A percentile compares a stretch with the other conserved stretches of the same genome.
These are phyloP conservation scores for Cettia cetti DNA, from an alignment of 2,113 vertebrate species.

Conservation along the genomic window DNA sequence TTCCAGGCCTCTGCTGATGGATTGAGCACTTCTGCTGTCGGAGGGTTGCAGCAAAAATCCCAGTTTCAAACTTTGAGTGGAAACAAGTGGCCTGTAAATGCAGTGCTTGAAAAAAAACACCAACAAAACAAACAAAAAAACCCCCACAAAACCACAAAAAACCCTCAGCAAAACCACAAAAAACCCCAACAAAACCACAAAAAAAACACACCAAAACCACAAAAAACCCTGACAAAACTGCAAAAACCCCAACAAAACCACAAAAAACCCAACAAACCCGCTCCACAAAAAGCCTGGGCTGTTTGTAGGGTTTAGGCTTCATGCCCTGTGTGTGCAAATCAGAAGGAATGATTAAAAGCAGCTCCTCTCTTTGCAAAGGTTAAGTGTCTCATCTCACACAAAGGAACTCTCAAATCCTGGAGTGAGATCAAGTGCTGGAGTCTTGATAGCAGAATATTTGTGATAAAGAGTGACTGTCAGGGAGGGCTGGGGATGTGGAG, in stretches of 20 bases:
- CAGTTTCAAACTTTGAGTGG: slow-evolving; percentile 6
- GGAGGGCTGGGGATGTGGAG: slow-evolving; percentile 5
- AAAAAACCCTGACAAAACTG: neutral
- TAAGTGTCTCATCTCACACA: slow-evolving; percentile 57
- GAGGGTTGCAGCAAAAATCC: neutral
- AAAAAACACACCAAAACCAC: no score
- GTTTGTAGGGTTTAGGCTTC: neutral
- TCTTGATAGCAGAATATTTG: slow-evolving; percentile 56
- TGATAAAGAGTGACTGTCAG: slow-evolving; percentile 2
- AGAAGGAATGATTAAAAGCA: slow-evolving; percentile 52
- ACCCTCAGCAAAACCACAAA: no score
- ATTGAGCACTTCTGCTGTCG: neutral
- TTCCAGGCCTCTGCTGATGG: slow-evolving; percentile 4
- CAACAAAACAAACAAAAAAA: no score
- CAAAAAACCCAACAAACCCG: neutral
- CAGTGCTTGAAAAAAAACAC: neutral
- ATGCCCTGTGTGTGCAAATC: slow-evolving; percentile 4
- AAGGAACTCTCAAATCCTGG: slow-evolving; percentile 51
- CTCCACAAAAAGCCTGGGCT: neutral
- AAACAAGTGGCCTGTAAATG: slow-evolving; percentile 23
- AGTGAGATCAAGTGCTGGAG: slow-evolving; percentile 55
- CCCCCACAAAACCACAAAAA: no score
- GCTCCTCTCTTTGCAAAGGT: slow-evolving; percentile 41
- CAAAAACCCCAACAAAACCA: neutral
- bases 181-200: no score